Conservation (phyloP, 1,140 invertebrate genomes). For the Pectinophora gossypiella region DNA sequence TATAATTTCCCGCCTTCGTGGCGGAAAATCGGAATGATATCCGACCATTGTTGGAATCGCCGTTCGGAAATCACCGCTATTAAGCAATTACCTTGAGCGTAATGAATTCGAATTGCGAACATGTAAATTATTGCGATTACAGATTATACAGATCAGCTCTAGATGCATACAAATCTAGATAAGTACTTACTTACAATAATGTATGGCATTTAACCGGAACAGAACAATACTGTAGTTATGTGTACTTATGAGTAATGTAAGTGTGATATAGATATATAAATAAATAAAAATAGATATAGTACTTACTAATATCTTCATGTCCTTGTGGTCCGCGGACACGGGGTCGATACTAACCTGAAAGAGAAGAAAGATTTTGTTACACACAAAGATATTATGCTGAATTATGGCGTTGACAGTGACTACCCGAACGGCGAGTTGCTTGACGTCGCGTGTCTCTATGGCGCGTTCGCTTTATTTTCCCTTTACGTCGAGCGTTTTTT, state of each 20-base stretch:
- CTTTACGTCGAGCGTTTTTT: too few relatives aligned
- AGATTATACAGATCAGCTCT: too few relatives aligned
- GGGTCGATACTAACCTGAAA: conserved; percentile 72
- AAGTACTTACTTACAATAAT: too few relatives aligned
- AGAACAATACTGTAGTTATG: too few relatives aligned
- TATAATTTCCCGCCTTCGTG: conserved; percentile 55
- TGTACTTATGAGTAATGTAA: too few relatives aligned
- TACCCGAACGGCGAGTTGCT: too few relatives aligned
- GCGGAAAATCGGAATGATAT: conserved; percentile 27
- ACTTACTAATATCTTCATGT: conserved; percentile 75
- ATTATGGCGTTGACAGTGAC: too few relatives aligned
- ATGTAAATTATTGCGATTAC: background rate
- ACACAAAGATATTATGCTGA: too few relatives aligned
- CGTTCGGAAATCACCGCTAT: background rate
- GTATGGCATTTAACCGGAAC: too few relatives aligned
- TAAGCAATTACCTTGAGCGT: background rate
- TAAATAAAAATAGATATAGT: conserved; percentile 35
- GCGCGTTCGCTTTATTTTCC: too few relatives aligned
- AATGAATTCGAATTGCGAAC: background rate
- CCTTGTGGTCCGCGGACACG: conserved; percentile 68
- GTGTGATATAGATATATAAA: conserved; percentile 4
- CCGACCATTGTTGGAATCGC: background rate
- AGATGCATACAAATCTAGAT: too few relatives aligned
- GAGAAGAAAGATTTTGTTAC: conserved; percentile 20
- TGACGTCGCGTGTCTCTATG: too few relatives aligned